phyloP scores from a whole-genome alignment of 2,113 vertebrate genomes.

The western clawed frog (Xenopus tropicalis) region UCB_Xtro_10.0 CM004447.2:32266501-32267000 shows the following conservation, averaged over 20 bases:
- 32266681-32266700: conserved; percentile 50
- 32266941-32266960: too few relatives aligned
- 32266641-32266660: conserved; percentile 37
- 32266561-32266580: neutral
- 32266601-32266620: conserved; percentile 24
- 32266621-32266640: conserved; percentile 14
- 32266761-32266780: conserved; percentile 34
- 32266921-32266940: neutral
- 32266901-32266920: conserved; percentile 1
- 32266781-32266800: conserved; percentile 57
- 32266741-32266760: conserved; percentile 48
- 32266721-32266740: conserved; percentile 55
- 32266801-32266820: conserved; percentile 77
- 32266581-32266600: neutral
- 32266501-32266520: too few relatives aligned
- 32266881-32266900: conserved; percentile 48
- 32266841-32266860: conserved; percentile 63
- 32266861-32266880: conserved; percentile 56
- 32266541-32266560: too few relatives aligned
- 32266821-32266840: conserved; percentile 71
- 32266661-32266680: conserved; percentile 45
- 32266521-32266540: too few relatives aligned
- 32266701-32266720: conserved; percentile 63
- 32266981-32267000: too few relatives aligned
- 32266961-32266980: too few relatives aligned